Conservation (phyloP, 2,113 vertebrate genomes). For the Boulengeromyrus knoepffleri region DNA sequence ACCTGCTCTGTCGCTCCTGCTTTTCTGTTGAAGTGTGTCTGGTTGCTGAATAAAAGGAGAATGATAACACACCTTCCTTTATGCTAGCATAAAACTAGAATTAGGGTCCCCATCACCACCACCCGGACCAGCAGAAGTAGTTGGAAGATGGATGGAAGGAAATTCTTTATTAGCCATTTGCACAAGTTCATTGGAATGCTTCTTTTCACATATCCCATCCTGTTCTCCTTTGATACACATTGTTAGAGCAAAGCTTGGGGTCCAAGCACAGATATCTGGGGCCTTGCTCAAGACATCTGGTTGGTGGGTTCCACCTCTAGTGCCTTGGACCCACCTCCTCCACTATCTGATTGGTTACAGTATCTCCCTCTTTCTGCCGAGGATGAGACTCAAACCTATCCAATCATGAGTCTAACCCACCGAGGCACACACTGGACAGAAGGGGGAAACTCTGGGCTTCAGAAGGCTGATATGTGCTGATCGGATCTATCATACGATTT, state of each 20-base stretch:
- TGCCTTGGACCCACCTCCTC: too few species aligned
- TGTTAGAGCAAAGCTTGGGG: not conserved
- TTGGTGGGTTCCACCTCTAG: not conserved
- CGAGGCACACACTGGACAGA: not conserved
- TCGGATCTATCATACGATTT: not conserved
- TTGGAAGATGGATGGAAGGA: not conserved
- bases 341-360: not conserved
- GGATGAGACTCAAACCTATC: not conserved
- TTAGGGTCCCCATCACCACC: not conserved
- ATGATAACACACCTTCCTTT: not conserved
- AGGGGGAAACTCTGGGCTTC: not conserved
- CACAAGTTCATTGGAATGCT: not conserved
- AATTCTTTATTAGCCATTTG: not conserved
- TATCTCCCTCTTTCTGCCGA: not conserved
- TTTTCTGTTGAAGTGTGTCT: constrained; percentile 1
- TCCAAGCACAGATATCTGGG: too few species aligned
- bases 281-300: not conserved
- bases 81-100: not conserved
- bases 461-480: not conserved
- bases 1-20: not conserved
- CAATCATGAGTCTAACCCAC: not conserved
- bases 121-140: not conserved
- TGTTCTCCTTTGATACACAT: not conserved
- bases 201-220: not conserved
- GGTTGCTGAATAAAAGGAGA: not conserved